Evolutionary conservation across 2,888 invertebrate genomes (phyloP).

Genomic region (Phyto melanocephala): DNA sequence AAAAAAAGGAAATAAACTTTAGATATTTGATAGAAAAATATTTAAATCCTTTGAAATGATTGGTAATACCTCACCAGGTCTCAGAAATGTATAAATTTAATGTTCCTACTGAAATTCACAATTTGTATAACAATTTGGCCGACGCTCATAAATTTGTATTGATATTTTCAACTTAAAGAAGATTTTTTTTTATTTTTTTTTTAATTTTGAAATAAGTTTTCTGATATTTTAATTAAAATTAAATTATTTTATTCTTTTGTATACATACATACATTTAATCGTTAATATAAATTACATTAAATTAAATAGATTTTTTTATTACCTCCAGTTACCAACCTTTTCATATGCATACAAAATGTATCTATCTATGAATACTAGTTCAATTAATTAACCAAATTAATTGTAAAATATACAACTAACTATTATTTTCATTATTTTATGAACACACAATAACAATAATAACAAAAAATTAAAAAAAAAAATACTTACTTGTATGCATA

Average conservation of each 20-base stretch:
- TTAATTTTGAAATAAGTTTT: too few species aligned
- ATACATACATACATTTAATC: too few species aligned
- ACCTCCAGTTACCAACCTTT: neutral
- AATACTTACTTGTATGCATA: slow-evolving; percentile 93
- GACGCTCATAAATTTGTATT: too few species aligned
- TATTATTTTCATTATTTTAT: too few species aligned
- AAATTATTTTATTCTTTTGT: too few species aligned
- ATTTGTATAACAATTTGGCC: too few species aligned
- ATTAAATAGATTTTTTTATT: slow-evolving; percentile 34
- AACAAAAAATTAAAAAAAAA: neutral
- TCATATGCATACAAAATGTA: neutral
- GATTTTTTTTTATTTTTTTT: too few species aligned
- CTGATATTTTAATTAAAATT: too few species aligned
- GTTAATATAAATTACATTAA: slow-evolving; percentile 45
- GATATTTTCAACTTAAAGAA: too few species aligned
- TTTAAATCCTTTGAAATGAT: neutral
- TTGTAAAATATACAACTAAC: slow-evolving; percentile 11
- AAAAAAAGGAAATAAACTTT: too few species aligned
- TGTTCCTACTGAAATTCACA: too few species aligned
- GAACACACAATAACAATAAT: neutral
- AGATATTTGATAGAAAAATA: neutral
- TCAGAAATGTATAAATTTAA: too few species aligned
- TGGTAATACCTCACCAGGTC: neutral
- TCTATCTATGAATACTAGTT: slow-evolving; percentile 15
- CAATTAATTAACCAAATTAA: slow-evolving; percentile 46